Evolutionary conservation across 2,113 vertebrate species (phyloP), one percentile per base, ranked within the genome.

Genomic region (Campylomormyrus numenius): DNA sequence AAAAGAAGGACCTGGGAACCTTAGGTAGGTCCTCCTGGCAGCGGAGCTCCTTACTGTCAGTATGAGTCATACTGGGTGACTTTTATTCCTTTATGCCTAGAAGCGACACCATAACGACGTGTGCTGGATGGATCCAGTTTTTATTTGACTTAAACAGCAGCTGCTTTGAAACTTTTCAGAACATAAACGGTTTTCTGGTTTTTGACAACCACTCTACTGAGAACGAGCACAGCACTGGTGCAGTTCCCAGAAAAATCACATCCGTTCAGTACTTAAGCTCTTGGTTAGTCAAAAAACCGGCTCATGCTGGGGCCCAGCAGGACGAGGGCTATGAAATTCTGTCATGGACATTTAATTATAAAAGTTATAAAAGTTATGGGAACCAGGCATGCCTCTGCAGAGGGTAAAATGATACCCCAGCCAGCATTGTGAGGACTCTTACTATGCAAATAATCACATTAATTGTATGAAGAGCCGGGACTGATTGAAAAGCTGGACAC

Each of bases 1-100:
- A 96, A 85, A 96, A 96, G 91, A 98, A 98, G 92, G 98, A 99
- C 93, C 95, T 98, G 0, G 98, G 98, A 88, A 95, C 93, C 5
- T 74, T 96, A 80, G 98, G 98, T 99, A 96, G 46, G 93, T 86
- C 80, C 62, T 90, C 27, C 66, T 88, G 70, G 2, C 52, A 48
- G 3, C 27, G 11, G 77, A 5, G 48, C n/a, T 21, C n/a, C 10
- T 13, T 62, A 4, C n/a, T 52, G 52, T 70, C 62, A 31, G 62
- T 70, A 31, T 70, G n/a, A 39, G 2, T 49, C 66, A 35, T n/a
- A 50, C 42, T 89, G 15, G n/a, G 39, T 5, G 31, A 13, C 1
- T 46, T 24, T 39, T n/a, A 88, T 53, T 5, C 50, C 13, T 88
- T 31, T 6, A 53, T 87, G 49, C 48, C 24, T 87, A 2, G 11